Evolutionary conservation across 92 coral and sea anemone genomes (phyloP), one percentile per base, ranked within the genome.

Genomic region (Palythoa grandiflora): DNA sequence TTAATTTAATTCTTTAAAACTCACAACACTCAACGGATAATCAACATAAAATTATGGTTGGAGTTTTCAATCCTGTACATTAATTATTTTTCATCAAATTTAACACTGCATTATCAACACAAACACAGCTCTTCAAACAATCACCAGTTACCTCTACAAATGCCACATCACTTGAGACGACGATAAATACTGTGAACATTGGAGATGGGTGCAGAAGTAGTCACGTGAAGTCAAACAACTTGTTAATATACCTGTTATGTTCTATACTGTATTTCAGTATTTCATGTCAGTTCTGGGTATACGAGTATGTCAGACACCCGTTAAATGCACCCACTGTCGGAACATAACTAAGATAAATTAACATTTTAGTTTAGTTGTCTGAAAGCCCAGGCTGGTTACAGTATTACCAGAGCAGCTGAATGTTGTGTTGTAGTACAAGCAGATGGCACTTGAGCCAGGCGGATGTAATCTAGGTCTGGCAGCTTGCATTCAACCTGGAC

Each of bases 401-500:
- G 44, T 9, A 10, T 66, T 44, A 81, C 86, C 86, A 81, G 63
- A 20, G n/a, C 10, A 36, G 86, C 63, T 38, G 86, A 68, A 7
- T 13, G 48, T 81, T 16, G 86, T 16, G 61, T 65, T 47, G 86
- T 1, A 12, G 63, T 17, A 47, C 44, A 50, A 53, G 12, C 37
- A 70, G 73, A 40, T 80, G 73, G 74, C 61, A 52, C 52, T 65
- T 17, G 73, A 70, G 55, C 60, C 85, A 63, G 85, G 6, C 0
- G 5, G 74, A 36, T 11, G 36, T 66, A 44, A 11, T 61, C 75
- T 53, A 47, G 86, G 75, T 15, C 75, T 66, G 75, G 38, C 61
- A 71, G 53, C 86, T 81, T 68, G 60, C 60, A 66, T 21, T 80
- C 85, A 81, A 81, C 86, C 86, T 81, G 86, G 28, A 81, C 75